Evolutionary conservation across 2,113 vertebrate species (phyloP), one percentile per base, ranked within the genome.

Genomic region (Suncus etruscus): DNA sequence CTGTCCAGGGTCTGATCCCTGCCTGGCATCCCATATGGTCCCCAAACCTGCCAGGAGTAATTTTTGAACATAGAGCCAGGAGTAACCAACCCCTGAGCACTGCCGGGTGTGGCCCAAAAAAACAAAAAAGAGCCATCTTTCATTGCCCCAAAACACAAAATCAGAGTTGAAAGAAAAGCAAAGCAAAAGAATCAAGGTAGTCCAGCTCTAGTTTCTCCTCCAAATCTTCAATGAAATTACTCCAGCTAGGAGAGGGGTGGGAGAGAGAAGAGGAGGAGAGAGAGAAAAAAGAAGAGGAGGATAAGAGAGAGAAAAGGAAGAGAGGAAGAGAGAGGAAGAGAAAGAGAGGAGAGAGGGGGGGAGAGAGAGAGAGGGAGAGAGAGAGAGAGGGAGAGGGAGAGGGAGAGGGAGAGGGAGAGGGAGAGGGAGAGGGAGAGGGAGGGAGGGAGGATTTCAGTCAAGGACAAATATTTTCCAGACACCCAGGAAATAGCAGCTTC

Each of bases 401-500:
- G 39, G 5, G 39, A 39, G 39, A 39, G 39, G 5, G 39, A 39
- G 39, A 39, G 65, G 1, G 3, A 11, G 6, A 84, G 69, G 58
- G 22, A 39, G 39, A 68, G 12, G 66, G 65, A 74, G 48, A 83
- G 45, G 84, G 20, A 87, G 51, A 24, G 27, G 25, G 25, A 27
- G 63, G 86, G 69, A 70, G 89, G 79, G 83, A 66, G 15, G 47
- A 63, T 83, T 93, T 90, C 72, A 32, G 74, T 84, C 32, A 87
- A 83, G 82, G 68, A 68, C 83, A 93, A 66, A 31, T 79, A 32
- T 77, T 83, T 92, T 92, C 77, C 86, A 96, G 76, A 89, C 29
- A 83, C 24, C 63, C 51, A 69, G 69, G 76, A 87, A 93, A 83
- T 73, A 48, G 15, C 72, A 80, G 24, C 76, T 90, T 94, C 47